Conservation (phyloP, 2,113 vertebrate species). For the Shinisaurus crocodilurus region DNA sequence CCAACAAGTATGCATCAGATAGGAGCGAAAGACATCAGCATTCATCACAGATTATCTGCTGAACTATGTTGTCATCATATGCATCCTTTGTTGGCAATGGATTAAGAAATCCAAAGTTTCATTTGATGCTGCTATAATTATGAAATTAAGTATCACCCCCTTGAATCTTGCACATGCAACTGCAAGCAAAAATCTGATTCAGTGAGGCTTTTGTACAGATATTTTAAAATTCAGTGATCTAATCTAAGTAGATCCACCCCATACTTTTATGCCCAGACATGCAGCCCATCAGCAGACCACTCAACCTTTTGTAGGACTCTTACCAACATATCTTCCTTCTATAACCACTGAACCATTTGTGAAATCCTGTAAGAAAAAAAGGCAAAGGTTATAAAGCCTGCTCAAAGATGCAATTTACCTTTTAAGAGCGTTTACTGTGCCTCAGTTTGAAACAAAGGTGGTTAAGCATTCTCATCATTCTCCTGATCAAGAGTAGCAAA, state of each 20-base stretch:
- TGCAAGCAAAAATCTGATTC: not conserved
- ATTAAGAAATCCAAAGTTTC: slow-evolving; percentile 44
- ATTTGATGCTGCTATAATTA: slow-evolving; percentile 56
- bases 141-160: too few species aligned
- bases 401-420: rapidly evolving
- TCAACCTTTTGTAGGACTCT: not conserved
- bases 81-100: slow-evolving; percentile 10
- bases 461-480: slow-evolving; percentile 75
- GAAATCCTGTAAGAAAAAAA: slow-evolving; percentile 25
- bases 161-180: not conserved
- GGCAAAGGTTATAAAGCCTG: not conserved
- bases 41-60: slow-evolving; percentile 70
- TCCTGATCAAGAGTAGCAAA: slow-evolving; percentile 87
- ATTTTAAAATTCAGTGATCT: not conserved
- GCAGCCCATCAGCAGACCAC: too few species aligned
- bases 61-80: slow-evolving; percentile 76
- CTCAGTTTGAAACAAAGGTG: slow-evolving; percentile 76
- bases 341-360: rapidly evolving
- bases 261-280: too few species aligned
- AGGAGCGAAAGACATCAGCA: slow-evolving; percentile 63
- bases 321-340: slow-evolving; percentile 12
- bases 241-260: not conserved
- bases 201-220: not conserved
- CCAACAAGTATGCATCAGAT: slow-evolving; percentile 65
- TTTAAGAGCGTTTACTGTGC: slow-evolving; percentile 41